Conservation (phyloP, 2,113 vertebrate species). For the Neodon shergylaensis region DNA sequence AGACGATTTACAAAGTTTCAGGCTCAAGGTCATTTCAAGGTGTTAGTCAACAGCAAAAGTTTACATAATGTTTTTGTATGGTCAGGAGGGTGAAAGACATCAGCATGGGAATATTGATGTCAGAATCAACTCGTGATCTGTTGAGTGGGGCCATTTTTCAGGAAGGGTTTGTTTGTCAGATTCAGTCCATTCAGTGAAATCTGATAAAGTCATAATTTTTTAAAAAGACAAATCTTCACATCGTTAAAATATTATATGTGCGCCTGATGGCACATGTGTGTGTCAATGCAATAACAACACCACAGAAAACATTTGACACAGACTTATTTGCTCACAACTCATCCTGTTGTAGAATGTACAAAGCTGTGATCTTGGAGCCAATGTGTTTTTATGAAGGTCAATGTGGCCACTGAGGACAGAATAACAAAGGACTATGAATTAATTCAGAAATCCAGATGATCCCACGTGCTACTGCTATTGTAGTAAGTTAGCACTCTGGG, state of each 20-base stretch:
- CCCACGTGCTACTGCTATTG: conserved; percentile 65
- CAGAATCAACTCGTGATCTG: neutral
- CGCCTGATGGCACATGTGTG: neutral
- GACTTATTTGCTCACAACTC: neutral
- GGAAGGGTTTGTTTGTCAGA: neutral
- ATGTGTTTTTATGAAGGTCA: conserved; percentile 69
- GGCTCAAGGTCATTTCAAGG: neutral
- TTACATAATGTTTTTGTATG: neutral
- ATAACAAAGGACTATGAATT: conserved; percentile 52
- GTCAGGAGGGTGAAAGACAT: neutral
- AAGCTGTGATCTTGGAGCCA: conserved; percentile 68
- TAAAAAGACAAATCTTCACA: neutral
- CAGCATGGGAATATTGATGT: neutral
- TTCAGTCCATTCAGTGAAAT: neutral
- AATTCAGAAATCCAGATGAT: conserved; percentile 67
- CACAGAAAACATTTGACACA: neutral
- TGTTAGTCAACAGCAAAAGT: conserved; percentile 48
- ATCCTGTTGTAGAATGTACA: conserved; percentile 9
- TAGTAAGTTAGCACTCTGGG: conserved; percentile 66
- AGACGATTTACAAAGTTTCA: conserved; percentile 62
- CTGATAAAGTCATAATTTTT: neutral
- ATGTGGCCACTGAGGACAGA: conserved; percentile 55
- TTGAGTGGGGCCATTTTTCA: neutral
- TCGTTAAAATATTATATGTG: conserved; percentile 5
- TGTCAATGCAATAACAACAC: neutral